Conservation (phyloP, 2,888 invertebrate genomes). For the Bimastos eiseni region DNA sequence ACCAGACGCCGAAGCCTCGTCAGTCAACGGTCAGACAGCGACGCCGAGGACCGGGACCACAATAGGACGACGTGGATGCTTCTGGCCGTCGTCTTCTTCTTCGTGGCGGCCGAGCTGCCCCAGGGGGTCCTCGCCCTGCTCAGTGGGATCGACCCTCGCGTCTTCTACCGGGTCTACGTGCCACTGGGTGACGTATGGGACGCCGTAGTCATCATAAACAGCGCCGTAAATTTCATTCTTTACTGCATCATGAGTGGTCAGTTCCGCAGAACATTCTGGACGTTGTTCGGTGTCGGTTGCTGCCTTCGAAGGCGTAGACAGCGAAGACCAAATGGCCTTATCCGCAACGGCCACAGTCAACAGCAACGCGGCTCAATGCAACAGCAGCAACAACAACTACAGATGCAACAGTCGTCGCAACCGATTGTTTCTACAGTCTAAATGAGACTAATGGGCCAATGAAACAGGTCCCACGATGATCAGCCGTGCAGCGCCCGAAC, state of each 20-base stretch:
- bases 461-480: background rate
- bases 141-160: slow-evolving; percentile 63
- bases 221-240: slow-evolving; percentile 88
- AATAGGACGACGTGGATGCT: slow-evolving; percentile 84
- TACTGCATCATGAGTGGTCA: slow-evolving; percentile 93
- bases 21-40: slow-evolving; percentile 9
- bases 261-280: slow-evolving; percentile 72
- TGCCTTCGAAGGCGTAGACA: background rate
- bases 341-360: background rate
- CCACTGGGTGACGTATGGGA: slow-evolving; percentile 79
- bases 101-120: slow-evolving; percentile 86
- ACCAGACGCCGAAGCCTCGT: slow-evolving; percentile 51
- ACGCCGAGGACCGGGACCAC: slow-evolving; percentile 62
- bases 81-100: slow-evolving; percentile 81
- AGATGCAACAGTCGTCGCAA: background rate
- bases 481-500: background rate
- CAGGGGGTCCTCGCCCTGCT: slow-evolving; percentile 76
- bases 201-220: slow-evolving; percentile 84
- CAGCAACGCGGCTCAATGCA: background rate
- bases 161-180: slow-evolving; percentile 69
- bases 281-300: slow-evolving; percentile 46
- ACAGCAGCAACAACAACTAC: background rate
- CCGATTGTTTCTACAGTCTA: background rate
- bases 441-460: background rate
- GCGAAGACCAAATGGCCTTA: background rate